These are phyloP conservation scores for Parnassius smintheus DNA, from an alignment of 2,888 invertebrate species.

Conservation along the genomic window DNA sequence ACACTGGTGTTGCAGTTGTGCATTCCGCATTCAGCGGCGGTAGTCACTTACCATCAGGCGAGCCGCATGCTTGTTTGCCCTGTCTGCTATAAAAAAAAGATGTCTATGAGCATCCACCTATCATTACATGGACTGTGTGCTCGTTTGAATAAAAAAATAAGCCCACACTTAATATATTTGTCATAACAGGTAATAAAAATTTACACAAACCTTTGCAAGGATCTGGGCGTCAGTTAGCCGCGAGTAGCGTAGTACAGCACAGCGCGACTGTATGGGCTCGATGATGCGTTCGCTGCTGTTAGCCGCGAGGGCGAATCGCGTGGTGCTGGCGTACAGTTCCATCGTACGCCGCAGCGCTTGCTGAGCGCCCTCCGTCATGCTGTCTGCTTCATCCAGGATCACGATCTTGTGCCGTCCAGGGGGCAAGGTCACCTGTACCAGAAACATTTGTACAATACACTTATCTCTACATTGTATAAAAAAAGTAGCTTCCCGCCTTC, in stretches of 20 bases:
- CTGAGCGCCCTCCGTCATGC: conserved; percentile 99
- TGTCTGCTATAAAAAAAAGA: too few species aligned
- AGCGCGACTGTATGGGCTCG: conserved; percentile 98
- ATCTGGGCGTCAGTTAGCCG: conserved; percentile 95
- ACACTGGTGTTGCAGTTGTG: too few species aligned
- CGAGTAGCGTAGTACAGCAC: conserved; percentile 96
- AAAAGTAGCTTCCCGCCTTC: too few species aligned
- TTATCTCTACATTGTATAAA: too few species aligned
- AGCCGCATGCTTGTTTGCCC: too few species aligned
- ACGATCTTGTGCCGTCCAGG: conserved; percentile 96
- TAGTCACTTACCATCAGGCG: too few species aligned
- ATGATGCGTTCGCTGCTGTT: conserved; percentile 99
- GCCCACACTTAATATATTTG: too few species aligned
- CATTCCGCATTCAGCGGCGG: too few species aligned
- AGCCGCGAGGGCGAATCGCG: conserved; percentile 98
- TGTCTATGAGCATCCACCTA: too few species aligned
- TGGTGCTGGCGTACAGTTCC: conserved; percentile 98
- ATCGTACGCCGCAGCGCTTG: conserved; percentile 98
- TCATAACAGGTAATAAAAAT: too few species aligned
- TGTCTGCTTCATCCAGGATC: conserved; percentile 98
- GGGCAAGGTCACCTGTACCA: conserved; percentile 89
- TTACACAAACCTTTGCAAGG: conserved; percentile 84
- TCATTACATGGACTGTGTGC: too few species aligned
- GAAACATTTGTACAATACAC: background rate
- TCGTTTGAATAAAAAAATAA: too few species aligned